Evolutionary conservation across 2,888 invertebrate species (phyloP), one percentile per base, ranked within the genome.

Genomic region (Cosmorhoe ocellata): DNA sequence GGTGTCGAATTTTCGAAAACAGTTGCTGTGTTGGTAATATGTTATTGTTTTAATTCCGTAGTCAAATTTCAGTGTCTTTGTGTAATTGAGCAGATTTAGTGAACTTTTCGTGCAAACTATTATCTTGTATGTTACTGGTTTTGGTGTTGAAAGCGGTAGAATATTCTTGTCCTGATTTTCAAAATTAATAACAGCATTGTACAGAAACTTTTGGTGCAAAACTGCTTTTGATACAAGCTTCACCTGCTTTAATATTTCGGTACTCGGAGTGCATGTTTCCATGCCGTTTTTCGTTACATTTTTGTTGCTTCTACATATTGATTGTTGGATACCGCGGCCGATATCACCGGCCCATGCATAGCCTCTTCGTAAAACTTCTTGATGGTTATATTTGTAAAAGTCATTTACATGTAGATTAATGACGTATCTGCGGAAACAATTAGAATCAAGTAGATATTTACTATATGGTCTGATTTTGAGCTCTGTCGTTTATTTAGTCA

Each of bases 331-430:
- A 2, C 31, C 31, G 11, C 12, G 6, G 6, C 31, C 31, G 6
- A 31, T 31, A 11, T 31, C 31, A 31, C 31, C 31, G 31, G 31
- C 31, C 31, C 31, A 31, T 31, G 6, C 31, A 10, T 34, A 33
- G 8, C 30, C 12, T 12, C 24, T 24, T 2, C 14, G 26, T 9
- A 5, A 8, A 0, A 52, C 30, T 1, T 38, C 28, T 1, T 42
- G 28, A 10, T 47, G 42, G 14, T 42, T 52, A 12, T 24, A 32
- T 13, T 46, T 10, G 22, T 51, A 51, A 30, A 42, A 47, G 12
- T 52, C 46, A 22, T 24, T 5, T 8, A 39, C 36, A 5, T 31
- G 4, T n/a, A 39, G 10, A 26, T 47, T 9, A 12, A 47, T 26
- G 0, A 42, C 42, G 26, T 43, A 47, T 26, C 51, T 52, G 47